Base-by-base conservation (phyloP, 2,113 vertebrate species). In the Periophthalmus modestus region DNA sequence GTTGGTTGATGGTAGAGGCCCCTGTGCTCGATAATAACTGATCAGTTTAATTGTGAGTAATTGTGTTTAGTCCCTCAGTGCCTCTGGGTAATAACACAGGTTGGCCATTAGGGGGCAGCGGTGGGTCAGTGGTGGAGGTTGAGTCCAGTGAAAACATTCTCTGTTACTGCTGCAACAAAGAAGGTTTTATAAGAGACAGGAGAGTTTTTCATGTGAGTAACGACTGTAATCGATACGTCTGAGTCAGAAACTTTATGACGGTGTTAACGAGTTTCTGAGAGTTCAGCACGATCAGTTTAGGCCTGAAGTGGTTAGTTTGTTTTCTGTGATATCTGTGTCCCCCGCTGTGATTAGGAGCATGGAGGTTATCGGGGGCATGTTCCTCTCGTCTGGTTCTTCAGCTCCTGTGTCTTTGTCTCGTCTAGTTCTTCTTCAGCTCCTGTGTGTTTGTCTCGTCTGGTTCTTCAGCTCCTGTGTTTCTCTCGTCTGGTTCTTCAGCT, bases 31-130 rank as follows among this genome's bases (percentile, higher is more conserved):
- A 43, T 10, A 43, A 43, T 43, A 54, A 19, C 5, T 7, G 50
- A 7, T 9, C 6, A 54, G 18, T 21, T 55, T n/a, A n/a, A 55
- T 55, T 21, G n/a, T 10, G n/a, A 19, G 19, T 55, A 55, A 21
- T 55, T 55, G 5, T n/a, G n/a, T n/a, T n/a, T n/a, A n/a, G 58
- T 33, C 4, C 50, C 50, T 18, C 15, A 34, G 28, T 55, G 21
- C 28, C 16, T 1, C n/a, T n/a, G 13, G 10, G 68, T 72, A 50
- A 46, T 69, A 12, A 4, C 73, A 47, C 0, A 14, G 1, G 33
- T 62, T 0, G 23, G 2, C 82, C 89, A 74, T 79, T 73, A 90
- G 88, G 74, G 52, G 87, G 87, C 88, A 68, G 28, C 18, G 18
- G 5, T 68, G 76, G 72, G 72, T 19, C 50, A 52, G 34, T 57